Evolutionary conservation across 2,797 vertebrate genomes (phyloP), one percentile per base, ranked within the genome.

Genomic region (Macropus fuliginosus): DNA sequence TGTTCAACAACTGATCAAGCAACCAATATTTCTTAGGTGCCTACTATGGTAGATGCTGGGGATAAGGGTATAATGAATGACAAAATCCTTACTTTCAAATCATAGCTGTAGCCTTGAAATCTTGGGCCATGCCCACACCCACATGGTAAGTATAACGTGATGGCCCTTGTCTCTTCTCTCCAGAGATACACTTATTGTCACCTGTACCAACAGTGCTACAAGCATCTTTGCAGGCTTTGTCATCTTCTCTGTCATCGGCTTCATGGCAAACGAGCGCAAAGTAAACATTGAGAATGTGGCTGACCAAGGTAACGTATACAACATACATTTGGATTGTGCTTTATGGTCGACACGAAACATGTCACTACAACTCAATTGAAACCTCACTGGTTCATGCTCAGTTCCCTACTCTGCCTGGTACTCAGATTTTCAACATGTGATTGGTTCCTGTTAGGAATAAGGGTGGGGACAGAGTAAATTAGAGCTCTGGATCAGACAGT

Each of bases 201-300:
- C 99, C 0, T 99, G 99, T 95, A 99, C 99, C 97, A 99, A 99
- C 99, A 99, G 99, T 95, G 99, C 99, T 98, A 99, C 99, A 0
- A 99, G 99, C 96, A 99, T 99, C 98, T 99, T 99, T 97, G 99
- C 99, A 6, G 99, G 99, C 24, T 99, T 99, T 90, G 99, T 99
- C 98, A 99, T 99, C 98, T 99, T 99, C 98, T 99, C 99, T 0
- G 99, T 99, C 57, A 99, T 99, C 54, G 99, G 99, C 95, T 99
- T 99, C 99, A 99, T 99, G 99, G 99, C 99, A 93, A 99, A 99
- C 0, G 99, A 99, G 92, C 98, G 99, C 97, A 99, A 99, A 98
- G 99, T 99, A 96, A 99, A 99, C 8, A 99, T 99, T 54, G 99
- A 99, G 98, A 98, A 99, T n/a, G 99, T 99, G 97, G 99, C 99